Percentiles rank a stretch among this genome's conserved stretches.
These are phyloP conservation scores for Capricornis sumatraensis DNA, from an alignment of 2,113 vertebrate species.

Conservation along the genomic window DNA sequence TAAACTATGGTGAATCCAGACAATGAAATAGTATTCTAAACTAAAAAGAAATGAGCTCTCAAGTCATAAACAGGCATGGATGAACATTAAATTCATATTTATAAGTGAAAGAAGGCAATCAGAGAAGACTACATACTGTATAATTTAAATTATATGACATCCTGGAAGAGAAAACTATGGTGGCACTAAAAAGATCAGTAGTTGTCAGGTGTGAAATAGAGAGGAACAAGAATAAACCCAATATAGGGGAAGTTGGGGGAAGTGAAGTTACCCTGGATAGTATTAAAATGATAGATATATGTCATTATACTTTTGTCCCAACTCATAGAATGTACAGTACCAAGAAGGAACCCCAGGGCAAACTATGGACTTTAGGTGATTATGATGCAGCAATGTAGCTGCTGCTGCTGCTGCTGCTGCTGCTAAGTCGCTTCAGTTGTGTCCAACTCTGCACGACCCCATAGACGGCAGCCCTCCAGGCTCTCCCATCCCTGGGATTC, in stretches of 20 bases:
- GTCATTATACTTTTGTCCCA: not conserved
- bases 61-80: not conserved
- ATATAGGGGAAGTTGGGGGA: not conserved
- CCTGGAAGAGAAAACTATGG: not conserved
- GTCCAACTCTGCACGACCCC: too few species aligned
- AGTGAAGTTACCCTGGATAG: not conserved
- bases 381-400: not conserved
- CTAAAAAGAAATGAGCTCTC: not conserved
- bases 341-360: not conserved
- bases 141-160: not conserved
- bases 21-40: not conserved
- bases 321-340: not conserved
- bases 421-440: too few species aligned
- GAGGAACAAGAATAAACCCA: not conserved
- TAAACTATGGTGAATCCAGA: not conserved
- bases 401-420: too few species aligned
- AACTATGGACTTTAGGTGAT: not conserved
- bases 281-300: not conserved
- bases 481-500: fast-evolving
- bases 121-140: not conserved
- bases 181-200: not conserved
- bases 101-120: not conserved
- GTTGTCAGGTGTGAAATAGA: not conserved
- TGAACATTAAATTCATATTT: not conserved
- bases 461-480: too few species aligned